A percentile compares a stretch with the other conserved stretches of the same genome.
Conservation (phyloP, 2,888 invertebrate genomes). For the Pteria penguin region DNA sequence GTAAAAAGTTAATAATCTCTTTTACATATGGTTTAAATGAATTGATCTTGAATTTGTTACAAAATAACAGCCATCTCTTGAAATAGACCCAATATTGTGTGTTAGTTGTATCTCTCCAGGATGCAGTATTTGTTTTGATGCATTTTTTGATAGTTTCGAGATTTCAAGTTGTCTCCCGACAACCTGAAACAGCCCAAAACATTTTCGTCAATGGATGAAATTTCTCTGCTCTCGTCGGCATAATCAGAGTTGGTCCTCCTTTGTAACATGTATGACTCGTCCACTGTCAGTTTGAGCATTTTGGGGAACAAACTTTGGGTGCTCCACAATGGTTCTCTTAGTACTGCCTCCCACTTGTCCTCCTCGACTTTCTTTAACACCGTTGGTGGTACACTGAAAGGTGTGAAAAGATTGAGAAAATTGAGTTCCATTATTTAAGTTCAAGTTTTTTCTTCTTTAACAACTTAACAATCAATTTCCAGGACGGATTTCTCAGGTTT, state of each 20-base stretch:
- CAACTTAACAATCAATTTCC: conserved; percentile 33
- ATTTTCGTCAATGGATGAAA: neutral
- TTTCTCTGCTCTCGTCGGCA: neutral
- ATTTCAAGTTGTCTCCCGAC: conserved; percentile 31
- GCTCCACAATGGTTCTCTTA: conserved; percentile 43
- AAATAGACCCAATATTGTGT: conserved; percentile 45
- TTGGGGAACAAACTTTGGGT: conserved; percentile 50
- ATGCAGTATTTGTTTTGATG: conserved; percentile 35
- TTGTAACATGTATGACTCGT: conserved; percentile 13
- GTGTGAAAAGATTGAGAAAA: conserved; percentile 47
- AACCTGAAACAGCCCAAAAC: conserved; percentile 33
- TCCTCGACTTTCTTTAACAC: conserved; percentile 39
- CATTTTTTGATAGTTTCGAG: conserved; percentile 26
- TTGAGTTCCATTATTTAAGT: neutral
- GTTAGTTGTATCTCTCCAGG: conserved; percentile 44
- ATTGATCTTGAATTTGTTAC: conserved; percentile 34
- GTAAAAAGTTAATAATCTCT: neutral
- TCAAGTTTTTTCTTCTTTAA: conserved; percentile 13
- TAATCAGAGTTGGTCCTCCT: neutral
- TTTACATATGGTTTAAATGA: conserved; percentile 40
- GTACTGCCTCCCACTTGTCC: conserved; percentile 26
- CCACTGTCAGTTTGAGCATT: conserved; percentile 20
- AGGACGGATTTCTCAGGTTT: conserved; percentile 38
- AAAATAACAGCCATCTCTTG: conserved; percentile 44
- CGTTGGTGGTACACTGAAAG: conserved; percentile 46